Conservation (phyloP, 2,113 vertebrate genomes). For the Mobula birostris region DNA sequence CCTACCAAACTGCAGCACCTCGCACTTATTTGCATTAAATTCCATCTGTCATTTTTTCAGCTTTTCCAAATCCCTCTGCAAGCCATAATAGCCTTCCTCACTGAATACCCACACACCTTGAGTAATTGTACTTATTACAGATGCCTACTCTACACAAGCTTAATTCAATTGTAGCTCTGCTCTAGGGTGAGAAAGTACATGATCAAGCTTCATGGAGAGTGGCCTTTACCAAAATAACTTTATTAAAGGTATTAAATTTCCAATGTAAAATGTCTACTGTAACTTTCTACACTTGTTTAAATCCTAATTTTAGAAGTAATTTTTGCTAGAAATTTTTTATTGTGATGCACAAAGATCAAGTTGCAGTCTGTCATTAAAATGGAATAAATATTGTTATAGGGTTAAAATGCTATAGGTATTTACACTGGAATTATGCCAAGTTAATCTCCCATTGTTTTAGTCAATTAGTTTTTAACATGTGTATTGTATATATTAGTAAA, state of each 20-base stretch:
- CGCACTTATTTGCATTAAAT: no score
- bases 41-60: no score
- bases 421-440: not conserved
- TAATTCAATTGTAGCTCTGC: no score
- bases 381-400: not conserved
- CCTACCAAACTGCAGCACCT: no score
- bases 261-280: not conserved
- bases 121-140: no score
- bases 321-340: not conserved
- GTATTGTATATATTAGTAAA: no score
- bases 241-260: not conserved
- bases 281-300: not conserved
- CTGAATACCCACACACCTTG: no score
- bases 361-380: not conserved
- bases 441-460: not conserved
- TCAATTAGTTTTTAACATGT: no score
- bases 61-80: no score
- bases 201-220: not conserved
- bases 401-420: not conserved
- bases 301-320: not conserved
- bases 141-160: no score
- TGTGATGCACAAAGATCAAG: not conserved
- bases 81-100: no score
- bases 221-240: not conserved
- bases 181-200: not conserved